phyloP scores from a whole-genome alignment of 2,113 vertebrate species.

The Rhinopomastus cyanomelas region DNA sequence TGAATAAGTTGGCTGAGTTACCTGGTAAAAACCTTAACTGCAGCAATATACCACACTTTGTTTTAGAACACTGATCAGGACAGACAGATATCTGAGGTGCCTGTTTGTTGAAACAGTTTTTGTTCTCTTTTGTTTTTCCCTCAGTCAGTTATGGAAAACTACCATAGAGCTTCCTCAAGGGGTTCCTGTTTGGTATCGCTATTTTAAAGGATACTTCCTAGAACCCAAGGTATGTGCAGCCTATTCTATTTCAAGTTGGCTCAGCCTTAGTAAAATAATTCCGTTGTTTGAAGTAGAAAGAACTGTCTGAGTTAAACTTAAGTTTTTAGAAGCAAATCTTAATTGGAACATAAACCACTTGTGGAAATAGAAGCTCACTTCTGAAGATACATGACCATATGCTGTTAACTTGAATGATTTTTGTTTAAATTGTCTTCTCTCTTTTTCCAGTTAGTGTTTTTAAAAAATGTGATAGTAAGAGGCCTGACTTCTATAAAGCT shows the following conservation, averaged over 20 bases:
- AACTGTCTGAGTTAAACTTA: neutral
- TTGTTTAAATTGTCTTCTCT: neutral
- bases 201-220: slow-evolving; percentile 90
- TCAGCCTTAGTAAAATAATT: neutral
- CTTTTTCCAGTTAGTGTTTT: neutral
- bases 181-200: slow-evolving; percentile 83
- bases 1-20: neutral
- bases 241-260: neutral
- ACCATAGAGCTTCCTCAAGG: slow-evolving; percentile 79
- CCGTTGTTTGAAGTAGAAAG: neutral
- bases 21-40: neutral
- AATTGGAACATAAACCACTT: neutral
- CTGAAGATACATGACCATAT: neutral
- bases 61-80: neutral
- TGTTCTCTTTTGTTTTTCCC: neutral
- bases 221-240: slow-evolving; percentile 83
- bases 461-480: neutral
- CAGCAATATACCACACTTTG: neutral
- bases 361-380: neutral
- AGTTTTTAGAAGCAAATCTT: neutral
- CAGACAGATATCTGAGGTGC: neutral
- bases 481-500: neutral
- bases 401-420: neutral
- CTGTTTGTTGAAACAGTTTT: neutral
- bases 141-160: slow-evolving; percentile 83